Percentiles rank a stretch among this genome's conserved stretches.
Evolutionary conservation across 2,797 vertebrate genomes (phyloP).

Genomic region (Micromesistius poutassou): DNA sequence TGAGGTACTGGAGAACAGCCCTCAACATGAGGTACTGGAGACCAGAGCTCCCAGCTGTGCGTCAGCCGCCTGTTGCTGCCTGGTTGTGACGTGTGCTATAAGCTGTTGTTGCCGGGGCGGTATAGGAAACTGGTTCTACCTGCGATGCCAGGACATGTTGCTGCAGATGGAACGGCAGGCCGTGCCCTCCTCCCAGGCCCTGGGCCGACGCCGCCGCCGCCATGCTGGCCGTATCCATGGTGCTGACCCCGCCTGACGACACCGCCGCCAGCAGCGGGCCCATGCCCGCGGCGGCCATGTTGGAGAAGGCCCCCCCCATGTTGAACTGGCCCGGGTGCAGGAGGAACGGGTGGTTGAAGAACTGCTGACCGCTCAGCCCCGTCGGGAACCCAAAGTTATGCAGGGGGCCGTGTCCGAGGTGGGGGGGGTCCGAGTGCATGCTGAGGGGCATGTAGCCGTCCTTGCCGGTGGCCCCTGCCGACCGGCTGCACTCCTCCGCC

Average conservation of each 20-base stretch:
- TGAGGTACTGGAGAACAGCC: no score
- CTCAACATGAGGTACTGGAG: no score
- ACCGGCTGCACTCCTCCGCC: constrained; percentile 56
- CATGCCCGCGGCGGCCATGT: constrained; percentile 93
- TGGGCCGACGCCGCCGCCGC: constrained; percentile 85
- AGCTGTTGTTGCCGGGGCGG: neutral
- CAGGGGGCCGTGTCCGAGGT: constrained; percentile 81
- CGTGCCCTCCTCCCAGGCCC: constrained; percentile 81
- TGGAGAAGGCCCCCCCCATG: constrained; percentile 94
- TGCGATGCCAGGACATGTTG: constrained; percentile 95
- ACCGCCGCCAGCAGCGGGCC: constrained; percentile 89
- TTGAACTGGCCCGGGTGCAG: constrained; percentile 94
- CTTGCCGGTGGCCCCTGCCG: constrained; percentile 81
- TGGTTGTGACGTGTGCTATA: neutral
- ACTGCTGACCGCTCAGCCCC: constrained; percentile 87
- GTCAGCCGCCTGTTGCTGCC: no score
- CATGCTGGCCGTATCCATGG: constrained; percentile 87
- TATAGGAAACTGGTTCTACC: constrained; percentile 74
- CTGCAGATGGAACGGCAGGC: constrained; percentile 94
- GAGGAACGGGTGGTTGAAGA: constrained; percentile 93
- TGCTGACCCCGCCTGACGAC: constrained; percentile 83
- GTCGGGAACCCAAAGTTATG: constrained; percentile 90
- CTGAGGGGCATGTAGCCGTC: constrained; percentile 85
- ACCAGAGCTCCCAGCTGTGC: no score
- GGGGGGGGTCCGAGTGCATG: constrained; percentile 85